Base-by-base conservation (phyloP, 2,797 vertebrate genomes). In the Platyrinchus mystaceus region DNA sequence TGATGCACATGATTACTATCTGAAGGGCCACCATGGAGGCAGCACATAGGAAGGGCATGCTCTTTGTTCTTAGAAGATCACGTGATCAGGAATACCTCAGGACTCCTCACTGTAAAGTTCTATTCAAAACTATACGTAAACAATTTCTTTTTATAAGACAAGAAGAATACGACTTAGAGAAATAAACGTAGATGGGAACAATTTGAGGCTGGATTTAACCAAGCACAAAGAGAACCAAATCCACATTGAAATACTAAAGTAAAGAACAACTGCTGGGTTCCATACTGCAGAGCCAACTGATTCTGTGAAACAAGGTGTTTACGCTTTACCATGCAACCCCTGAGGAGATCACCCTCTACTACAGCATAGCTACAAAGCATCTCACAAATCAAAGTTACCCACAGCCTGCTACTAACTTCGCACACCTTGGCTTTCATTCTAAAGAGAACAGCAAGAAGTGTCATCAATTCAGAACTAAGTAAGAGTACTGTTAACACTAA, bases 41-140 rank as follows among this genome's bases (percentile, higher is more conserved):
- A 1, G 21, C 17, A 52, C 10, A 46, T 0, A 60, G 8, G 39
- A 91, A 75, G 7, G 64, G 9, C 21, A 60, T 0, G 8, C 10
- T 34, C 86, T 86, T 50, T 39, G 10, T 21, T 88, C 39, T 84
- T 36, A 44, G 15, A 58, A 68, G 52, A 77, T 34, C 39, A 56
- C 20, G 47, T 1, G 1, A 81, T 8, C 14, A 76, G 18, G 7
- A 66, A 28, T 44, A 47, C 28, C 10, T 41, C 58, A 43, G 19
- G 12, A 27, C 70, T 87, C 30, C 49, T 62, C 23, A 58, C 18
- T 3, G 24, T 41, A 90, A 80, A 84, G 12, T 20, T 32, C 34
- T 50, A n/a, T 43, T 71, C 21, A 75, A 68, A 89, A 83, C 28
- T 4, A 82, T 2, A 67, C 9, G 58, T 19, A 28, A 60, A 44